Evolutionary conservation across 2,797 vertebrate genomes (phyloP).

Genomic region (Allobates femoralis): DNA sequence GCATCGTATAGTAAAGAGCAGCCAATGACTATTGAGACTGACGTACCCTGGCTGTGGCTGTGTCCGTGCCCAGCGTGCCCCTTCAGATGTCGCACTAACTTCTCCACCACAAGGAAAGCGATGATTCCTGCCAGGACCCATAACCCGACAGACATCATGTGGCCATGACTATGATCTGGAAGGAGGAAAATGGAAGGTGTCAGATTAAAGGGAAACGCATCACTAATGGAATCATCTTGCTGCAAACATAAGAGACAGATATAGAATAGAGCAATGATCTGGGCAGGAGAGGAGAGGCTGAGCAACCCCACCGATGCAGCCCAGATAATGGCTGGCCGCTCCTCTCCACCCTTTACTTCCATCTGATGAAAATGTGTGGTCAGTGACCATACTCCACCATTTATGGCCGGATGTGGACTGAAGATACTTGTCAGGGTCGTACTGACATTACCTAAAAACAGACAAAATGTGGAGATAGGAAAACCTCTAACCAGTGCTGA

Average conservation of each 20-base stretch:
- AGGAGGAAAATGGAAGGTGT: not conserved
- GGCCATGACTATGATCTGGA: constrained; percentile 80
- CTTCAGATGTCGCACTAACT: constrained; percentile 89
- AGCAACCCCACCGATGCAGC: too few relatives aligned
- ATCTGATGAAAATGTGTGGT: too few relatives aligned
- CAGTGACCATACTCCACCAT: too few relatives aligned
- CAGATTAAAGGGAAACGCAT: not conserved
- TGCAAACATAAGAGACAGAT: too few relatives aligned
- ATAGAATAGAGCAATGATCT: too few relatives aligned
- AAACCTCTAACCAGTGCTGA: not conserved
- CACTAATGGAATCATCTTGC: not conserved
- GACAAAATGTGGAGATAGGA: too few relatives aligned
- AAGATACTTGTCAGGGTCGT: too few relatives aligned
- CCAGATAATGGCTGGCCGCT: too few relatives aligned
- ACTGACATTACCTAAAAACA: too few relatives aligned
- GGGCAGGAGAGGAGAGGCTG: too few relatives aligned
- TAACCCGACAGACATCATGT: constrained; percentile 88
- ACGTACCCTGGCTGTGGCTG: constrained; percentile 67
- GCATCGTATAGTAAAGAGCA: not conserved
- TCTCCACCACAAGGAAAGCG: constrained; percentile 91
- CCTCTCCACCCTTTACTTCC: too few relatives aligned
- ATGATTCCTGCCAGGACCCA: constrained; percentile 92
- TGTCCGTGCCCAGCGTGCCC: constrained; percentile 80
- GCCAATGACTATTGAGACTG: not conserved
- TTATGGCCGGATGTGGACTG: too few relatives aligned